Evolutionary conservation across 2,888 invertebrate species (phyloP), one percentile per base, ranked within the genome.

Genomic region (Pterobdella sp.): DNA sequence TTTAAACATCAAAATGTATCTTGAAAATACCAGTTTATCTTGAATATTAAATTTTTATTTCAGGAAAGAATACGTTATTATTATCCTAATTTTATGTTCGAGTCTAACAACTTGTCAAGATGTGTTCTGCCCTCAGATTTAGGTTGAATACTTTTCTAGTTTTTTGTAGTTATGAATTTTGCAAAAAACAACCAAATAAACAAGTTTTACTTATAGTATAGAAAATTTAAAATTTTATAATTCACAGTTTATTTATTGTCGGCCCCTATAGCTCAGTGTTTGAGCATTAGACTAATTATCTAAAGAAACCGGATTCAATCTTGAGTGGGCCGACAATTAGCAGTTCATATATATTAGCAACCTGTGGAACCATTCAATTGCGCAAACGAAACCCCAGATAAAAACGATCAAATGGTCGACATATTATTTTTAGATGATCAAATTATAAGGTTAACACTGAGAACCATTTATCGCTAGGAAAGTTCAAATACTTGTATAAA

Each of bases 61-160:
- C 60, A 56, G 60, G 4, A 32, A 1, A 71, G 71, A n/a, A 63
- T 71, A 22, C 26, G 22, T n/a, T 14, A 29, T 3, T 36, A 32
- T n/a, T 71, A 60, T 63, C 71, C 71, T 36, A 26, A 34, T 35
- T 34, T 63, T 29, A 31, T 63, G 35, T 71, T 71, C 32, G n/a
- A 71, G 34, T 26, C 18, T 22, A 71, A 34, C 37, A 63, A 63
- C 32, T 7, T n/a, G 35, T 68, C 37, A 22, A 36, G 37, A 31
- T 49, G 69, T 4, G 22, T 69, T 22, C 60, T 56, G 3, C 29
- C 49, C 32, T 49, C 49, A 22, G 32, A 52, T 29, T 32, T 69
- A 29, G 69, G 69, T 69, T 3, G 14, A 22, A 52, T 31, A n/a
- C 35, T 32, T 32, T 34, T 7, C n/a, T 1, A 34, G 34, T n/a